Evolutionary conservation across 2,797 vertebrate species (phyloP).

Genomic region (Enteromius viviparus): DNA sequence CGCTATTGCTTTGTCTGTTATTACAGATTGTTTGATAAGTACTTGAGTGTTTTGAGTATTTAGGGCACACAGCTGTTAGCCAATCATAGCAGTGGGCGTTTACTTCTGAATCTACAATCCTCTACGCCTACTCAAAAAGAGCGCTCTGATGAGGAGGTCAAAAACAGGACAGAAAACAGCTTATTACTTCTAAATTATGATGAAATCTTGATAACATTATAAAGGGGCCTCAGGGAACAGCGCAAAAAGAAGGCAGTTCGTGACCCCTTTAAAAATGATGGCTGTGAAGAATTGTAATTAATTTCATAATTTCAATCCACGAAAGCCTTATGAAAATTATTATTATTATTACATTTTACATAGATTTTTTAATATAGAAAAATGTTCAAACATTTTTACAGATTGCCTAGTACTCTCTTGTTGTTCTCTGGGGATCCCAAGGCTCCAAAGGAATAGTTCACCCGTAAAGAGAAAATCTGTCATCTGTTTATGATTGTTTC

Average conservation of each 20-base stretch:
- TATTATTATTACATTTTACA: background rate
- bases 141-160: background rate
- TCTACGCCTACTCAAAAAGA: background rate
- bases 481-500: background rate
- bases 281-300: background rate
- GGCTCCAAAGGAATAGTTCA: background rate
- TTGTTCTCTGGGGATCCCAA: background rate
- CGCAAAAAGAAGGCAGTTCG: background rate
- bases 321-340: background rate
- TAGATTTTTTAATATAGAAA: background rate
- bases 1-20: background rate
- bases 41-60: background rate
- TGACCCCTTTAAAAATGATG: background rate
- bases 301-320: background rate
- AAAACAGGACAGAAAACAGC: background rate
- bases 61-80: background rate
- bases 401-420: background rate
- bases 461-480: constrained; percentile 19
- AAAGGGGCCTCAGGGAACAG: background rate
- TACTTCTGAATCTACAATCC: background rate
- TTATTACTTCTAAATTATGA: background rate
- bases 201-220: background rate
- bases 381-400: background rate
- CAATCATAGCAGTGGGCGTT: background rate
- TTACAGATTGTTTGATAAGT: background rate